Conservation (phyloP, 2,888 invertebrate genomes). For the Andricus quercusramuli region DNA sequence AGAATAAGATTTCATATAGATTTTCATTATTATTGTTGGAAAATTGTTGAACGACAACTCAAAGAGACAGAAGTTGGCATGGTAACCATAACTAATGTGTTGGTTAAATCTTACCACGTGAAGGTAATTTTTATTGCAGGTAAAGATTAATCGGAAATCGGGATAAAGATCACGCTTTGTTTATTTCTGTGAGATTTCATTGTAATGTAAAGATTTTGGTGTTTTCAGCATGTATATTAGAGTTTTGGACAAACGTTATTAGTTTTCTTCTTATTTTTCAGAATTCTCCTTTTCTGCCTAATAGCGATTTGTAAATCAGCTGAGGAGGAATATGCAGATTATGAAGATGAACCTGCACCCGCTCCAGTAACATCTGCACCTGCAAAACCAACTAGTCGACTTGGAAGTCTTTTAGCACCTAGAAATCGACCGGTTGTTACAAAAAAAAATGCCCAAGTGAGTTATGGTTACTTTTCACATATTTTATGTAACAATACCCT, state of each 20-base stretch:
- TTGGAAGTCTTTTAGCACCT: constrained; percentile 66
- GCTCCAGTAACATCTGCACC: constrained; percentile 67
- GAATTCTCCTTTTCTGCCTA: constrained; percentile 65
- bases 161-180: no score
- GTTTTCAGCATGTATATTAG: no score
- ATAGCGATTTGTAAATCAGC: constrained; percentile 65
- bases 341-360: constrained; percentile 67
- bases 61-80: background rate
- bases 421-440: constrained; percentile 45
- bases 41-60: background rate
- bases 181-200: no score
- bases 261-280: constrained; percentile 45
- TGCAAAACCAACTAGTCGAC: constrained; percentile 61
- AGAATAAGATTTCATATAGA: background rate
- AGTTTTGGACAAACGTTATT: background rate
- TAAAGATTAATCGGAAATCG: no score
- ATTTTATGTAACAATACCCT: background rate
- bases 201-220: no score
- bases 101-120: no score
- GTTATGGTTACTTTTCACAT: background rate
- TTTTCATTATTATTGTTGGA: background rate
- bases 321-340: constrained; percentile 69
- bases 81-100: no score
- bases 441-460: constrained; percentile 45
- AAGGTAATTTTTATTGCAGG: no score